phyloP scores from a whole-genome alignment of 2,888 invertebrate genomes.

The Hermodice carunculata region DNA sequence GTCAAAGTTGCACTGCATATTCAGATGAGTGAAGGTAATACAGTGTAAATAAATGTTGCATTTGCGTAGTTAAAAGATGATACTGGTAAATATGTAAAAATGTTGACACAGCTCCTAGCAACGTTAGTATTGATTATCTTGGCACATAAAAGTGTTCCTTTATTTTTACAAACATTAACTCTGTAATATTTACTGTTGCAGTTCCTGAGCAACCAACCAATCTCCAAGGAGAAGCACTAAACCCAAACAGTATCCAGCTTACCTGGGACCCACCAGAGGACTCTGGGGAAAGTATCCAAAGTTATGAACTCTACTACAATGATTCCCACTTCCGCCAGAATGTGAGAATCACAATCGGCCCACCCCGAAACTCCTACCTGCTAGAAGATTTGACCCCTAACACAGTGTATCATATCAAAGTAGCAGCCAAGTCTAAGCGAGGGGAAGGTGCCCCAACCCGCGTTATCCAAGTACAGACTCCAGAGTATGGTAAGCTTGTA shows the following conservation, averaged over 20 bases:
- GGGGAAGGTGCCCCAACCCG: constrained; percentile 97
- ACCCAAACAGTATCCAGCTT: constrained; percentile 90
- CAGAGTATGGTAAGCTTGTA: constrained; percentile 97
- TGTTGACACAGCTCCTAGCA: too few relatives aligned
- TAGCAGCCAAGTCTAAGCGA: constrained; percentile 89
- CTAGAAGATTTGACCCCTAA: constrained; percentile 93
- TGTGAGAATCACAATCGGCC: constrained; percentile 55
- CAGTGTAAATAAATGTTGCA: too few relatives aligned
- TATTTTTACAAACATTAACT: too few relatives aligned
- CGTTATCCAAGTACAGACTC: constrained; percentile 92
- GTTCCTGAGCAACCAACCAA: constrained; percentile 46
- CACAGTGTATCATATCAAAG: constrained; percentile 96
- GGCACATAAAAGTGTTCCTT: too few relatives aligned
- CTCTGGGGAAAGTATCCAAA: constrained; percentile 90
- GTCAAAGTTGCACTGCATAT: too few relatives aligned
- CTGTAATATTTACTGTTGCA: too few relatives aligned
- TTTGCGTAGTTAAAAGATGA: too few relatives aligned
- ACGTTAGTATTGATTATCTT: too few relatives aligned
- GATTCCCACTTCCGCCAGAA: constrained; percentile 61
- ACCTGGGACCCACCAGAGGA: constrained; percentile 90
- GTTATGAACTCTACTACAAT: constrained; percentile 97
- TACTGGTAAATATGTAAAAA: too few relatives aligned
- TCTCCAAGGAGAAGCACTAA: constrained; percentile 39
- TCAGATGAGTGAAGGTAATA: too few relatives aligned
- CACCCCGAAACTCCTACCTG: constrained; percentile 75